Conservation (phyloP, 2,888 invertebrate species). For the Polyommatus icarus region DNA sequence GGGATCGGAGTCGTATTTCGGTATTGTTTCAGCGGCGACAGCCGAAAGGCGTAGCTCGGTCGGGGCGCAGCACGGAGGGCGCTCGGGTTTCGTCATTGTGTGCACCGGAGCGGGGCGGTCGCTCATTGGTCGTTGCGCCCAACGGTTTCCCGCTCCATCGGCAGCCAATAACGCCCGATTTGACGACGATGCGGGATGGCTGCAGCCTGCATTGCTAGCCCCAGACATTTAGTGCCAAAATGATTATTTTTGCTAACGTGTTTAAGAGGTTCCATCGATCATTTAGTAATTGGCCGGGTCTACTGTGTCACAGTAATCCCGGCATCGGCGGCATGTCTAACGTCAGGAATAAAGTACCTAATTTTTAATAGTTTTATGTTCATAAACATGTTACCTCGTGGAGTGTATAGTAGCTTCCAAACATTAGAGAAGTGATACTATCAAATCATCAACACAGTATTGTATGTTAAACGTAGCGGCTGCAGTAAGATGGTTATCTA, state of each 20-base stretch:
- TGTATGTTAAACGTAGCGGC: neutral
- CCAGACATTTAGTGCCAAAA: neutral
- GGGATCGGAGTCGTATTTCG: neutral
- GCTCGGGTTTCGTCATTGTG: slow-evolving; percentile 56
- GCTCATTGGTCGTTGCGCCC: slow-evolving; percentile 47
- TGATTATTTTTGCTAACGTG: too few relatives aligned
- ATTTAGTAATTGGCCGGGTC: too few relatives aligned
- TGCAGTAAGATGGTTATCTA: neutral
- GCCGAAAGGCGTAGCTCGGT: slow-evolving; percentile 40
- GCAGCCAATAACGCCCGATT: slow-evolving; percentile 53
- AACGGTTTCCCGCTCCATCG: slow-evolving; percentile 66
- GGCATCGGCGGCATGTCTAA: too few relatives aligned
- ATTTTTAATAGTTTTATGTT: too few relatives aligned
- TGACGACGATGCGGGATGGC: neutral
- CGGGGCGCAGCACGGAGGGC: too few relatives aligned
- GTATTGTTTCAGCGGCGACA: slow-evolving; percentile 23
- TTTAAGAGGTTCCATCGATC: too few relatives aligned
- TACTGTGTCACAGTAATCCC: too few relatives aligned
- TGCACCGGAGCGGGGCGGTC: slow-evolving; percentile 51
- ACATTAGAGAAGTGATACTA: too few relatives aligned
- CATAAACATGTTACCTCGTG: too few relatives aligned
- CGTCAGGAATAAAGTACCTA: too few relatives aligned
- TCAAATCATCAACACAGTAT: neutral
- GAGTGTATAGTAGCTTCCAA: too few relatives aligned
- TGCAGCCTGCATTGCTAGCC: neutral